phyloP scores from a whole-genome alignment of 2,888 invertebrate genomes.

The Agapostemon virescens region DNA sequence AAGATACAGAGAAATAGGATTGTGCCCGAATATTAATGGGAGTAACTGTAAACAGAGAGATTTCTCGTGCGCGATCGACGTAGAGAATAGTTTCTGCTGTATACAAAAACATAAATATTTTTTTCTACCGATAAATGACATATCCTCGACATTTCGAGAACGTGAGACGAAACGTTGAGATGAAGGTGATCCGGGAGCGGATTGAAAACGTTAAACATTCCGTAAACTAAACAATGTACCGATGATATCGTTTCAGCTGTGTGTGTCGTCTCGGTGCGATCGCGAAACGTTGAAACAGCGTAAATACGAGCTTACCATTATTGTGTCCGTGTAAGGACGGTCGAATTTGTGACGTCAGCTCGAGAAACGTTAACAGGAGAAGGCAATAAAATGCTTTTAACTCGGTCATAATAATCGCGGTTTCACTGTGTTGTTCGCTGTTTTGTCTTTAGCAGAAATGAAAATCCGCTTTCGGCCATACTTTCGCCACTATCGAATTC shows the following conservation, averaged over 20 bases:
- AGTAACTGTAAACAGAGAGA: neutral
- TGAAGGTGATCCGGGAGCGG: neutral
- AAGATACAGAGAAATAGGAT: no score
- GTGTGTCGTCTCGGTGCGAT: conserved; percentile 22
- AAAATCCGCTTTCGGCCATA: conserved; percentile 72
- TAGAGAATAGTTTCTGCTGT: neutral
- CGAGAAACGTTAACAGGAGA: conserved; percentile 86
- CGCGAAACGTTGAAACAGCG: conserved; percentile 37
- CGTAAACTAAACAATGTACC: conserved; percentile 31
- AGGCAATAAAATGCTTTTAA: conserved; percentile 85
- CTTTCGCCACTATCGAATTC: conserved; percentile 68
- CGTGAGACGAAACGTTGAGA: neutral
- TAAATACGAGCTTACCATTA: conserved; percentile 84
- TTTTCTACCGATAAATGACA: conserved; percentile 1
- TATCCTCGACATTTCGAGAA: conserved; percentile 1
- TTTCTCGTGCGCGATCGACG: neutral
- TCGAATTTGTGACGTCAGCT: conserved; percentile 86
- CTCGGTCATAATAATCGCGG: conserved; percentile 81
- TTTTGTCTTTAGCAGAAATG: conserved; percentile 71
- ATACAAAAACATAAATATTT: neutral
- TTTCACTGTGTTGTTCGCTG: conserved; percentile 65
- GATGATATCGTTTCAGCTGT: conserved; percentile 13
- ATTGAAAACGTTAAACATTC: neutral
- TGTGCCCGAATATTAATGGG: no score
- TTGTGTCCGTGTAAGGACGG: conserved; percentile 88